Evolutionary conservation across 1,140 invertebrate species (phyloP), one percentile per base, ranked within the genome.

Genomic region (Aradophagus sp.): DNA sequence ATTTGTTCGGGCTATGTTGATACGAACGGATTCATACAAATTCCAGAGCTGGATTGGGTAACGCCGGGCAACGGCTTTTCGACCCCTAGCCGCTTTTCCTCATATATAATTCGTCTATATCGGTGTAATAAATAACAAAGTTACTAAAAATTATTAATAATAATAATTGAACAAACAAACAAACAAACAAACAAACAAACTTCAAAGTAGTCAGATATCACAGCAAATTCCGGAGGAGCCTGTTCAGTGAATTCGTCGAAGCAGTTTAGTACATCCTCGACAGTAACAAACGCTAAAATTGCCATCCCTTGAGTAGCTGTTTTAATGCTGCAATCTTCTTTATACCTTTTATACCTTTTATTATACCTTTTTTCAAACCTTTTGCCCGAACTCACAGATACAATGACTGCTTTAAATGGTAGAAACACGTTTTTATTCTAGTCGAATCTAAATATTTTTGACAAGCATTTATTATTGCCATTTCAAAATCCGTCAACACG

Each of bases 391-490:
- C 29, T 17, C 39, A 17, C 8, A 50, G 50, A 35, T 36, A 65
- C 8, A 55, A 5, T 15, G 47, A 55, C 11, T 65, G 61, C 6
- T 26, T 38, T 11, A 39, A 23, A 17, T 65, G 61, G 17, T 55
- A 55, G 8, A 45, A 65, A 11, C 61, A 65, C n/a, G 39, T 32
- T 38, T 26, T 45, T 8, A 39, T 3, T 15, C 29, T 5, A 13
- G 10, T 48, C 10, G 26, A 8, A 10, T 5, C 5, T 8, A 65
- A 35, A 13, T n/a, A n/a, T n/a, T 47, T 14, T 17, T 15, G 1
- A 31, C 45, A 50, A 12, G 59, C 59, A 36, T 63, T 53, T 1
- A 63, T 17, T 23, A 53, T 52, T 19, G 47, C 17, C 10, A 16
- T 2, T 45, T 53, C 59, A 20, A 63, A 63, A 32, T 63, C 47